Base-by-base conservation (phyloP, 2,113 vertebrate species). In the Cynoglossus semilaevis region DNA sequence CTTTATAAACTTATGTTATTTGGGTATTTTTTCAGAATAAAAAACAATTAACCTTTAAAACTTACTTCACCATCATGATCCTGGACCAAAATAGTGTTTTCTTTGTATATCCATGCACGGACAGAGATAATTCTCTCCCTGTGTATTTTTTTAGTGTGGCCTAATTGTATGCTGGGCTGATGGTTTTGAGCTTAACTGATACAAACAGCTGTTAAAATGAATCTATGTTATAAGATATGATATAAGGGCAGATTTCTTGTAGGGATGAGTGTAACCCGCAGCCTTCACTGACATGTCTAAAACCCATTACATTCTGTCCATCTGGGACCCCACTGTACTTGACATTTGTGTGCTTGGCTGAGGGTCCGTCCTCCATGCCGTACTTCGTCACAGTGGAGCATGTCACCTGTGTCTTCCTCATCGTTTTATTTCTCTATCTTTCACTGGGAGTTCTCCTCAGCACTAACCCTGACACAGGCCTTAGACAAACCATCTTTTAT, bases 241-340 rank as follows among this genome's bases (percentile, higher is more conserved):
- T 73, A 48, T 73, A 57, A 67, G 51, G 73, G 11, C 44, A 72
- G 76, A 77, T 79, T 65, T 37, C 76, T 79, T 81, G 77, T 79
- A 55, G 35, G 15, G n/a, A 49, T 42, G 60, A 14, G n/a, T 66
- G 16, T 41, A 49, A 67, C 70, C 72, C 67, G 69, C 74, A 74
- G 55, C 67, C 44, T 71, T 1, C n/a, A 53, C 15, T 29, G 13
- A 42, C 46, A 8, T 55, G 51, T 4, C 35, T 61, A 40, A 19
- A 16, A 47, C 50, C 67, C 56, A 45, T 60, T 44, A n/a, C 61
- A 68, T 74, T 58, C 34, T 5, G 5, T 54, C 49, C 60, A 57
- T 58, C 50, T 52, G 5, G 43, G 37, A 48, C 49, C 22, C 49
- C 22, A 40, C 43, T 52, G 9, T 43, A 52, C 16, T 42, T 18